phyloP scores from a whole-genome alignment of 2,113 vertebrate species.

The Dipodomys merriami region DNA sequence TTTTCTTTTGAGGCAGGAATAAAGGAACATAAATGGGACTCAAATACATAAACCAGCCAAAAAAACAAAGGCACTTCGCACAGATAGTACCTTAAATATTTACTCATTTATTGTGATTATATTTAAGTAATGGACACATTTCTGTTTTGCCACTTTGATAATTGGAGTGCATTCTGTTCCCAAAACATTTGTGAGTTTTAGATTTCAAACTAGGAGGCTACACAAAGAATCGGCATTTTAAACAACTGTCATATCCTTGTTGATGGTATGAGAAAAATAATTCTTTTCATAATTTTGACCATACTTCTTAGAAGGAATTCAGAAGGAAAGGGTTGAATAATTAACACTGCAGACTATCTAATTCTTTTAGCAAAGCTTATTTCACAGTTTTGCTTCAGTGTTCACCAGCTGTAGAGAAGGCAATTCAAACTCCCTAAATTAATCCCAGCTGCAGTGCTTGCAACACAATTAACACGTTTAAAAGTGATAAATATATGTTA shows the following conservation, averaged over 20 bases:
- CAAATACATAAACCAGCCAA: background rate
- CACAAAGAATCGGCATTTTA: constrained; percentile 20
- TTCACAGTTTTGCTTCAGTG: constrained; percentile 71
- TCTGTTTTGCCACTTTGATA: background rate
- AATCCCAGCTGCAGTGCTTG: constrained; percentile 79
- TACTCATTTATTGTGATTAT: background rate
- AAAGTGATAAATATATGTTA: constrained; percentile 76
- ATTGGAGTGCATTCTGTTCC: background rate
- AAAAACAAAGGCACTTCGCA: background rate
- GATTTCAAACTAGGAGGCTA: background rate
- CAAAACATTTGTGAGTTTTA: constrained; percentile 40
- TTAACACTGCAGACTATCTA: constrained; percentile 72
- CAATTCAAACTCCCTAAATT: constrained; percentile 76
- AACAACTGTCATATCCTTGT: background rate
- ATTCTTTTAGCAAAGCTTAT: constrained; percentile 72
- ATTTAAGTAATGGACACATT: background rate
- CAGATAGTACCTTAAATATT: background rate
- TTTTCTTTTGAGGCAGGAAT: background rate
- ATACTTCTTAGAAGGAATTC: constrained; percentile 58
- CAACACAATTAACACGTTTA: constrained; percentile 76
- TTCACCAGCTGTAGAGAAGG: constrained; percentile 76
- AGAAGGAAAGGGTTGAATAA: constrained; percentile 72
- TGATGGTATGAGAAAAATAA: constrained; percentile 42
- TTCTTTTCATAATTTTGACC: constrained; percentile 45
- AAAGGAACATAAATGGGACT: background rate